These are phyloP conservation scores for Cyclophora punctaria DNA, from an alignment of 2,888 invertebrate species.

Conservation along the genomic window DNA sequence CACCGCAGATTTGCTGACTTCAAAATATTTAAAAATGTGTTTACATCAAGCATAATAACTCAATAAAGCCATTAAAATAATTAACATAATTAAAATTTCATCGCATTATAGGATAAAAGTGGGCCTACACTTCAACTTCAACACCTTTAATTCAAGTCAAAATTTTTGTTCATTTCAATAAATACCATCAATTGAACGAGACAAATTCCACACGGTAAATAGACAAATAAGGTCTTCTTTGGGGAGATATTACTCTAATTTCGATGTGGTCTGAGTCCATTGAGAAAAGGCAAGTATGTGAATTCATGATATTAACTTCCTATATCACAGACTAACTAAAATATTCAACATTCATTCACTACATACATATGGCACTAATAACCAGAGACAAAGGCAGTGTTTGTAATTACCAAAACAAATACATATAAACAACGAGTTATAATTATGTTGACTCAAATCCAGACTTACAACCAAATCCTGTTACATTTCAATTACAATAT, in stretches of 20 bases:
- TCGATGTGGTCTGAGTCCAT: constrained; percentile 24
- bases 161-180: background rate
- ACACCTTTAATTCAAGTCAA: background rate
- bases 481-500: constrained; percentile 74
- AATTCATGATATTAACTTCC: constrained; percentile 48
- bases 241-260: constrained; percentile 9
- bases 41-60: too few relatives aligned
- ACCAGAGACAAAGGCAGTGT: constrained; percentile 52
- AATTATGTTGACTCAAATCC: constrained; percentile 4
- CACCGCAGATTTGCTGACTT: too few relatives aligned
- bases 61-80: too few relatives aligned
- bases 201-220: constrained; percentile 3
- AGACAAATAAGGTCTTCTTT: background rate
- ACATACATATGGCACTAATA: constrained; percentile 67
- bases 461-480: constrained; percentile 33
- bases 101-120: too few relatives aligned
- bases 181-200: background rate
- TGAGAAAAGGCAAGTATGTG: constrained; percentile 50
- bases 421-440: constrained; percentile 4
- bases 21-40: too few relatives aligned
- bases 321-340: constrained; percentile 72
- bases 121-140: too few relatives aligned
- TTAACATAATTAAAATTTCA: too few relatives aligned
- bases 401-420: constrained; percentile 18
- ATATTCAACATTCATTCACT: constrained; percentile 53